Percentiles rank a stretch among this genome's conserved stretches.
Conservation (phyloP, 1,140 invertebrate genomes). For the Heliconius himera region DNA sequence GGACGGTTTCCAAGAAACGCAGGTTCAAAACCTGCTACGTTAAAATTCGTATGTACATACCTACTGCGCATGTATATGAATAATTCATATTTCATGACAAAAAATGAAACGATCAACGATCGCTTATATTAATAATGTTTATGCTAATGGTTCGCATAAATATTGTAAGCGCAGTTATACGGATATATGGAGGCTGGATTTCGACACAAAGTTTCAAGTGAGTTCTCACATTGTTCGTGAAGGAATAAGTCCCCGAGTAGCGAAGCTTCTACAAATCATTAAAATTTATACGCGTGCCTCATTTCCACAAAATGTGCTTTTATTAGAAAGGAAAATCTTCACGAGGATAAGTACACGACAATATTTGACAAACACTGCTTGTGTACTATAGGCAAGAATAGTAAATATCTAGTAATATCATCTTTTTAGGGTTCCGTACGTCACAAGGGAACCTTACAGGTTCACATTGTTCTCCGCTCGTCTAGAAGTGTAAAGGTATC, state of each 20-base stretch:
- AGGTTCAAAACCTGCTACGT: too few relatives aligned
- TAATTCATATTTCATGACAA: neutral
- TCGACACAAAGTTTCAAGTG: constrained; percentile 8
- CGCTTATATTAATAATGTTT: neutral
- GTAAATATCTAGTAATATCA: too few relatives aligned
- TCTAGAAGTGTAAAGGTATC: too few relatives aligned
- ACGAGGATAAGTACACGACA: too few relatives aligned
- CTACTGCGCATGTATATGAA: too few relatives aligned
- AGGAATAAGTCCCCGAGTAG: neutral
- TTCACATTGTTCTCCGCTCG: too few relatives aligned
- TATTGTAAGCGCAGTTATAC: neutral
- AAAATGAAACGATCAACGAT: neutral
- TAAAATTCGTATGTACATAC: too few relatives aligned
- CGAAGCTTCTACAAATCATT: constrained; percentile 12
- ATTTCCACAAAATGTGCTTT: neutral
- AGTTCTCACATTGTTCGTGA: constrained; percentile 9
- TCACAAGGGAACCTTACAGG: too few relatives aligned
- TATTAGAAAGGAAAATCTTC: neutral
- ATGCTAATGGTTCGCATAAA: neutral
- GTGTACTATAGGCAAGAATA: too few relatives aligned
- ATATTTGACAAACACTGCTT: too few relatives aligned
- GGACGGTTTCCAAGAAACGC: too few relatives aligned
- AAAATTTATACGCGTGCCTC: constrained; percentile 1
- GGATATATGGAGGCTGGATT: neutral
- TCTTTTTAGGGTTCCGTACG: too few relatives aligned